These are phyloP conservation scores for Accipiter cooperii DNA, from an alignment of 2,113 vertebrate species.

Conservation along the genomic window DNA sequence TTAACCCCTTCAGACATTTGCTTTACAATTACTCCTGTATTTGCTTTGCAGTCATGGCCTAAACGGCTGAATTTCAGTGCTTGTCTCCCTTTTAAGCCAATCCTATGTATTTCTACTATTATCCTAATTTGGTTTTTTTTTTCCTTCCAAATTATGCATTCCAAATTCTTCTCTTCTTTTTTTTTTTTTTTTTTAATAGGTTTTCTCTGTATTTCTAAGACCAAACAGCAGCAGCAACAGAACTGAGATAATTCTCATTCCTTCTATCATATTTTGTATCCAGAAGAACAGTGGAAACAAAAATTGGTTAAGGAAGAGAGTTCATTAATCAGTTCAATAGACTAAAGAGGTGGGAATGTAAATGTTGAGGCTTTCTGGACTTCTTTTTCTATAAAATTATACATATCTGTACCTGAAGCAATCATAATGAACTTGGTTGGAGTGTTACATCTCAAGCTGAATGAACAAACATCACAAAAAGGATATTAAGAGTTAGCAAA, in stretches of 20 bases:
- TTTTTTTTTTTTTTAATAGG: not conserved
- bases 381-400: not conserved
- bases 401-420: not conserved
- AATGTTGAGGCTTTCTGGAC: not conserved
- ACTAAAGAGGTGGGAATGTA: not conserved
- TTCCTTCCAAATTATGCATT: not conserved
- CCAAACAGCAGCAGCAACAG: not conserved
- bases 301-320: not conserved
- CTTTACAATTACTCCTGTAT: not conserved
- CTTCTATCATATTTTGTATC: not conserved
- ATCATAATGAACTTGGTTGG: not conserved
- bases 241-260: not conserved
- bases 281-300: not conserved
- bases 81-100: not conserved
- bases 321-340: not conserved
- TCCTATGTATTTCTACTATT: not conserved
- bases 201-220: not conserved
- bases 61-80: rapidly evolving
- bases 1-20: not conserved
- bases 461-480: not conserved
- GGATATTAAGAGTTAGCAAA: not conserved
- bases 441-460: not conserved
- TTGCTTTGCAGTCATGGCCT: not conserved
- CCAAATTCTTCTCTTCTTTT: not conserved
- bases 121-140: not conserved